Conservation (phyloP, 1,140 invertebrate species). For the Pogonomyrmex barbatus region DNA sequence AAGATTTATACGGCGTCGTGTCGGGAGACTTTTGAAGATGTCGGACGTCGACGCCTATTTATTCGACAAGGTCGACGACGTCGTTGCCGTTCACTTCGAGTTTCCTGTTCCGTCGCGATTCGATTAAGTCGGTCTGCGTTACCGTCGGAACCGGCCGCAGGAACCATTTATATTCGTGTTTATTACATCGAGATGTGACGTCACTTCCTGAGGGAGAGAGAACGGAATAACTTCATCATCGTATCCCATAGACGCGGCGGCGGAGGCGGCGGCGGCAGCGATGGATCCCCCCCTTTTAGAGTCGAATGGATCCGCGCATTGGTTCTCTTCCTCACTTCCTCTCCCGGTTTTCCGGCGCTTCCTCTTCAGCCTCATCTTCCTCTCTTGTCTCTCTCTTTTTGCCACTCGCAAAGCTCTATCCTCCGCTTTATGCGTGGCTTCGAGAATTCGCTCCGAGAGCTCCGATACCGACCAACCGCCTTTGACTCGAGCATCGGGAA, state of each 20-base stretch:
- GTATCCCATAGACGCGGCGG: conserved; percentile 71
- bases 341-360: conserved; percentile 16
- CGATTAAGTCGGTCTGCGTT: conserved; percentile 69
- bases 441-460: conserved; percentile 41
- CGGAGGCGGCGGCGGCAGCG: conserved; percentile 14
- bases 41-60: conserved; percentile 65
- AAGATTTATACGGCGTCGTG: conserved; percentile 57
- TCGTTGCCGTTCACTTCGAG: conserved; percentile 49
- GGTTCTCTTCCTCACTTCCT: conserved; percentile 52
- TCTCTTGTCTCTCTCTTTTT: background rate
- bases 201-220: conserved; percentile 76
- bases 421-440: conserved; percentile 33
- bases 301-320: conserved; percentile 44
- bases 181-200: conserved; percentile 77
- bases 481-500: conserved; percentile 13
- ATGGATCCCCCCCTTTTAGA: conserved; percentile 43
- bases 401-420: conserved; percentile 34
- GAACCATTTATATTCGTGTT: conserved; percentile 77
- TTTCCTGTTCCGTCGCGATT: conserved; percentile 74
- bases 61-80: conserved; percentile 46
- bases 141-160: conserved; percentile 68
- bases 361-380: conserved; percentile 17
- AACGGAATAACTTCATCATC: conserved; percentile 78
- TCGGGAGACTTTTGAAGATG: conserved; percentile 56
- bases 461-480: conserved; percentile 16